Conservation (phyloP, 2,888 invertebrate genomes). For the Eustalomyia histrio region DNA sequence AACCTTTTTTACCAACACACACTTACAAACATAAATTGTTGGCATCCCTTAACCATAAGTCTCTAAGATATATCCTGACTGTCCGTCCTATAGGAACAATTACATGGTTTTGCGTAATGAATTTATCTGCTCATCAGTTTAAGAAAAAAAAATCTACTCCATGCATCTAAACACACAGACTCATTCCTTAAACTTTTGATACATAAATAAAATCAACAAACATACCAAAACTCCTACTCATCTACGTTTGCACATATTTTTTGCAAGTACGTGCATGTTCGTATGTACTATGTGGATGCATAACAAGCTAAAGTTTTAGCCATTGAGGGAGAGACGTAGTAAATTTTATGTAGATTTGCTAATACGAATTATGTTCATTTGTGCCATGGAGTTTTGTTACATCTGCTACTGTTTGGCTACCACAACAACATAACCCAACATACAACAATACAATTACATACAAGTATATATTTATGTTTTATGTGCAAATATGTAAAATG, state of each 20-base stretch:
- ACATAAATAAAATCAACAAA: conserved; percentile 1
- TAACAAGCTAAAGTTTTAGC: conserved; percentile 41
- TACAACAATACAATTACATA: conserved; percentile 5
- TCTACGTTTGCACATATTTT: neutral
- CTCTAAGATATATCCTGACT: conserved; percentile 55
- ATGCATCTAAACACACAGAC: conserved; percentile 53
- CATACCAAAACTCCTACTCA: conserved; percentile 8
- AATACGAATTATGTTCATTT: conserved; percentile 77
- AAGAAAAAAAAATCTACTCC: conserved; percentile 64
- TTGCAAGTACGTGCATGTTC: neutral
- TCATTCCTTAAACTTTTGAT: conserved; percentile 33
- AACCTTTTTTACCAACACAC: too few species aligned
- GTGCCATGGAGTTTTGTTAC: conserved; percentile 57
- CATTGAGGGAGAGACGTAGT: conserved; percentile 70
- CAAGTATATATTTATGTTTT: conserved; percentile 54
- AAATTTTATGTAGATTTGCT: conserved; percentile 78
- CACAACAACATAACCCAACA: conserved; percentile 52
- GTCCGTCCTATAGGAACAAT: conserved; percentile 77
- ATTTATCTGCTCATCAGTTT: conserved; percentile 79
- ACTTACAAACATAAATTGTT: conserved; percentile 33
- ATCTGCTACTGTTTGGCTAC: conserved; percentile 62
- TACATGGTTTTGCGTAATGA: conserved; percentile 79
- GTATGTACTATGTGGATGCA: conserved; percentile 47
- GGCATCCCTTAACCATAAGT: conserved; percentile 53
- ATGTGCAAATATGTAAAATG: conserved; percentile 50